phyloP scores from a whole-genome alignment of 2,797 vertebrate genomes.

The Enteromius mattozi region DNA sequence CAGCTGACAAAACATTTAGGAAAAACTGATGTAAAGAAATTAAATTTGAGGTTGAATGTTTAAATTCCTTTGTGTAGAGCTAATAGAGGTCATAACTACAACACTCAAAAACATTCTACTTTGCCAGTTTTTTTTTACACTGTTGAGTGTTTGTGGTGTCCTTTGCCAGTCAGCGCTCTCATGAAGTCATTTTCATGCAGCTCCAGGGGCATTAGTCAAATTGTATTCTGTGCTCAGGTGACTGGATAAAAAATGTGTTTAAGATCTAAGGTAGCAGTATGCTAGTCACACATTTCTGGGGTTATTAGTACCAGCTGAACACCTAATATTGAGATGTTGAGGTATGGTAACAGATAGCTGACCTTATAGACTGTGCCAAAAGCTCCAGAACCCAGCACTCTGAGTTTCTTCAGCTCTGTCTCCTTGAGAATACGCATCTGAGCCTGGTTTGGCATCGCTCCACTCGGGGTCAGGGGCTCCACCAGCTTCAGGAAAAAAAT shows the following conservation, averaged over 20 bases:
- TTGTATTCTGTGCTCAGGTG: not conserved
- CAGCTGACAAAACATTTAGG: not conserved
- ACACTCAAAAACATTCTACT: not conserved
- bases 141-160: not conserved
- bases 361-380: constrained; percentile 93
- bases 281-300: not conserved
- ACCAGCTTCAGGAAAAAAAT: constrained; percentile 81
- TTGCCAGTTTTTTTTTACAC: not conserved
- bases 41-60: not conserved
- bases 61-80: not conserved
- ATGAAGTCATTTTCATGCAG: not conserved
- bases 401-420: constrained; percentile 93
- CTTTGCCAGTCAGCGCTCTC: not conserved
- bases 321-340: not conserved
- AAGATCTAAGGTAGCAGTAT: not conserved
- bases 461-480: constrained; percentile 94
- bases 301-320: not conserved
- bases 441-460: constrained; percentile 94
- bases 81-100: not conserved
- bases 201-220: not conserved
- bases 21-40: not conserved
- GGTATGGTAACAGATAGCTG: constrained; percentile 50
- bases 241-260: not conserved
- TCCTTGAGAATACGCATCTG: constrained; percentile 98
- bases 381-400: constrained; percentile 92